Percentiles rank a stretch among this genome's conserved stretches.
phyloP scores from a whole-genome alignment of 2,113 vertebrate genomes.

The Daphoenositta chrysoptera region DNA sequence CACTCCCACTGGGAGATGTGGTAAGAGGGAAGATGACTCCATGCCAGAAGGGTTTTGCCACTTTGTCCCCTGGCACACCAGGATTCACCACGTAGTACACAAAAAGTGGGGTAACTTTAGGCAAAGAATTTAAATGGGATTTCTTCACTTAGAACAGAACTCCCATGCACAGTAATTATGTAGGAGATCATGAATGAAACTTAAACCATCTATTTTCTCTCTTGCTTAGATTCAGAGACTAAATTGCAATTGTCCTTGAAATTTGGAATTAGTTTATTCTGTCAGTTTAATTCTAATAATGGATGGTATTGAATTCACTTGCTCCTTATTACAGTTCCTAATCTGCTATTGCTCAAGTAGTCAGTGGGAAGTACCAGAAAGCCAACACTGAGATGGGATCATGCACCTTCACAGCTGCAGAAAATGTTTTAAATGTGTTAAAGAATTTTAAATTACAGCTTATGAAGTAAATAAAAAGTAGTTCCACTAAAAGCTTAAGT shows the following conservation, averaged over 20 bases:
- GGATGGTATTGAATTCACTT: background rate
- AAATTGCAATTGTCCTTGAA: background rate
- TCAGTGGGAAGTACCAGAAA: background rate
- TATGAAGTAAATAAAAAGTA: background rate
- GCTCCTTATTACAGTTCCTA: background rate
- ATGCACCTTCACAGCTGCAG: background rate
- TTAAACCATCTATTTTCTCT: background rate
- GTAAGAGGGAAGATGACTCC: background rate
- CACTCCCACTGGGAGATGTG: too few relatives aligned
- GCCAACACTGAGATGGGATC: background rate
- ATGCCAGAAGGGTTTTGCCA: background rate
- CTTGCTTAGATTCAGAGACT: background rate
- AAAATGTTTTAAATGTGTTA: background rate
- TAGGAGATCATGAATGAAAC: background rate
- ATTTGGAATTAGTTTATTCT: background rate
- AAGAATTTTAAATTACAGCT: background rate
- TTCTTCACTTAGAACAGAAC: background rate
- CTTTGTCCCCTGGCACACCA: background rate
- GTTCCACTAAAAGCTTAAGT: background rate
- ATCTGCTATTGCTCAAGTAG: background rate
- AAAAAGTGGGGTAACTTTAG: background rate
- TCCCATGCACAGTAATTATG: background rate
- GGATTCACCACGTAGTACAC: accelerated
- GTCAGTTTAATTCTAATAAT: background rate
- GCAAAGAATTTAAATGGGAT: background rate